Evolutionary conservation across 2,797 vertebrate species (phyloP).

Genomic region (Aulostomus chinensis): DNA sequence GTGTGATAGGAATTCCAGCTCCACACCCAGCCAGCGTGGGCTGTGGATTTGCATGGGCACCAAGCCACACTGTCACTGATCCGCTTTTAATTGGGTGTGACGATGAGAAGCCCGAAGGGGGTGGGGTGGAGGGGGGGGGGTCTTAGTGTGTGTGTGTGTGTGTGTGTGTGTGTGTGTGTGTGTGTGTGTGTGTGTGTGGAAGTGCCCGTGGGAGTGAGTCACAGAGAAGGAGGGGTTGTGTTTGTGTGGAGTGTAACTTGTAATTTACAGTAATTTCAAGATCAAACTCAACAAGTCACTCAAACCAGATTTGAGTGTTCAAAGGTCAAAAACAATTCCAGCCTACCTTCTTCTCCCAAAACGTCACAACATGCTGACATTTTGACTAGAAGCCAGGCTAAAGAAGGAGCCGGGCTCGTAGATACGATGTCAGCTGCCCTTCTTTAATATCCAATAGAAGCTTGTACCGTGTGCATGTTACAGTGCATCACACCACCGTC

Average conservation of each 20-base stretch:
- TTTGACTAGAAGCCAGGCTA: too few species aligned
- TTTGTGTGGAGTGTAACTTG: background rate
- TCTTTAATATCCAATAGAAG: too few species aligned
- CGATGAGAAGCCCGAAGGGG: slow-evolving; percentile 42
- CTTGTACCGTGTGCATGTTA: too few species aligned
- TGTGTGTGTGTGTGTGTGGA: background rate
- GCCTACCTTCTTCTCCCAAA: too few species aligned
- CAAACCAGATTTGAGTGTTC: background rate
- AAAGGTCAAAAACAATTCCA: slow-evolving; percentile 5
- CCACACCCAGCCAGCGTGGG: slow-evolving; percentile 60
- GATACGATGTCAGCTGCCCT: too few species aligned
- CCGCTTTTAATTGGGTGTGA: slow-evolving; percentile 78
- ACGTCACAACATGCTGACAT: too few species aligned
- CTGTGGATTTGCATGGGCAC: slow-evolving; percentile 75
- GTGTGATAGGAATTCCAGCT: slow-evolving; percentile 65
- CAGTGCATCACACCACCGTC: too few species aligned
- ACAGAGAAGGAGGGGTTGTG: background rate
- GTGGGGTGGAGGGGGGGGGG: too few species aligned
- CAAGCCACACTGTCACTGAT: slow-evolving; percentile 66
- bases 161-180: background rate
- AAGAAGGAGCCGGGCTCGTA: too few species aligned
- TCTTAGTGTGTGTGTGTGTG: background rate
- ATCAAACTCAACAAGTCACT: slow-evolving; percentile 18
- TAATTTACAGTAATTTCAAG: slow-evolving; percentile 26
- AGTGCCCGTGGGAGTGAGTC: too few species aligned